Percentiles rank a stretch among this genome's conserved stretches.
Conservation (phyloP, 1,140 invertebrate genomes). For the Drosophila biarmipes region DNA sequence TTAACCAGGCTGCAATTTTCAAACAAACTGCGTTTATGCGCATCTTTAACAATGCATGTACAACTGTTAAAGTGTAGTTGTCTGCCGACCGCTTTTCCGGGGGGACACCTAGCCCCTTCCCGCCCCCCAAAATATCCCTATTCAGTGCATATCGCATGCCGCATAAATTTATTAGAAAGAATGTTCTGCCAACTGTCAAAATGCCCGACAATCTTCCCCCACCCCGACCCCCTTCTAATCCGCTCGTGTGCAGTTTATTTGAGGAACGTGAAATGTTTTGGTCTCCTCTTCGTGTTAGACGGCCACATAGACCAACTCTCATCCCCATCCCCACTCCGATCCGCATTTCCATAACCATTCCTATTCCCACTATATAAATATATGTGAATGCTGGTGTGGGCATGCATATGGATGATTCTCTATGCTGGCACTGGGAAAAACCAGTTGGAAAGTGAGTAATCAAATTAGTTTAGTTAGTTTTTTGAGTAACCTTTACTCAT, state of each 20-base stretch:
- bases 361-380: constrained; percentile 43
- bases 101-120: neutral
- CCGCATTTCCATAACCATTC: constrained; percentile 46
- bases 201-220: constrained; percentile 38
- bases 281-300: constrained; percentile 52
- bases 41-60: constrained; percentile 11
- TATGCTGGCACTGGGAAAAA: constrained; percentile 14
- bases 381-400: neutral
- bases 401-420: constrained; percentile 43
- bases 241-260: constrained; percentile 70
- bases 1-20: constrained; percentile 4
- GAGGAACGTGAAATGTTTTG: constrained; percentile 64
- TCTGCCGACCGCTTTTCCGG: constrained; percentile 2
- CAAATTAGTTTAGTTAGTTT: too few species aligned
- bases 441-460: fast-evolving
- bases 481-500: too few species aligned
- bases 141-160: constrained; percentile 35
- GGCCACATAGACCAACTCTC: constrained; percentile 28
- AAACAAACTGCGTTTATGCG: constrained; percentile 14
- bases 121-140: too few species aligned
- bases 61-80: constrained; percentile 37
- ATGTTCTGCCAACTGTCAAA: constrained; percentile 52
- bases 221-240: constrained; percentile 5
- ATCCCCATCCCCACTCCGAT: constrained; percentile 22
- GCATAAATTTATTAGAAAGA: constrained; percentile 55